Evolutionary conservation across 2,888 invertebrate genomes (phyloP), one percentile per base, ranked within the genome.

Genomic region (Drosophila nr. medialis): DNA sequence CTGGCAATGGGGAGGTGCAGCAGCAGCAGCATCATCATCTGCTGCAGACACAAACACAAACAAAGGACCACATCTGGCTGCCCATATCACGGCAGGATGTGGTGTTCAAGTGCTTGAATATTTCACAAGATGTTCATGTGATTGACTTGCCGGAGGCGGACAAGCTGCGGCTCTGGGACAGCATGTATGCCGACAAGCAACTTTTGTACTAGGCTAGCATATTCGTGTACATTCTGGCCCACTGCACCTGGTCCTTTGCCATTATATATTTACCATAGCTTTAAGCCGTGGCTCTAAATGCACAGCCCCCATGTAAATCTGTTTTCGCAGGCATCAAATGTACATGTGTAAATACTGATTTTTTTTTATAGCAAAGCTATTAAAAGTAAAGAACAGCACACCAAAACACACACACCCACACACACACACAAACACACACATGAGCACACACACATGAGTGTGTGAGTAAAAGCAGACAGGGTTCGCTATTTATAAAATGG

Each of bases 141-240:
- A 92, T 92, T 76, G 92, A 92, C 77, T 88, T 93, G 77, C 93
- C 93, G 10, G 93, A 93, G 80, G 85, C 90, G 42, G 89, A 91
- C 38, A 91, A 92, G 76, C 77, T 93, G 15, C 80, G 86, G 59
- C 72, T 92, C 45, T 93, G 93, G 93, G 91, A 93, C 69, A 83
- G 85, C 70, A 86, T 92, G 87, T 93, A 93, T 42, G 73, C 81
- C 61, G 91, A 89, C 69, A 83, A 75, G 69, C 54, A 67, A 62
- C 69, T 89, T 51, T 74, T 90, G 45, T 87, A 81, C 70, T 90
- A 72, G 66, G 11, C n/a, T 8, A 29, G 49, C n/a, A 40, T 40
- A 36, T 38, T 32, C 32, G 13, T n/a, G 45, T 42, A 27, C 38
- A 15, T 24, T 5, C 34, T 7, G 24, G 24, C 18, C 15, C 27